These are phyloP conservation scores for Hypercompe scribonia DNA, from an alignment of 2,888 invertebrate species.

Conservation along the genomic window DNA sequence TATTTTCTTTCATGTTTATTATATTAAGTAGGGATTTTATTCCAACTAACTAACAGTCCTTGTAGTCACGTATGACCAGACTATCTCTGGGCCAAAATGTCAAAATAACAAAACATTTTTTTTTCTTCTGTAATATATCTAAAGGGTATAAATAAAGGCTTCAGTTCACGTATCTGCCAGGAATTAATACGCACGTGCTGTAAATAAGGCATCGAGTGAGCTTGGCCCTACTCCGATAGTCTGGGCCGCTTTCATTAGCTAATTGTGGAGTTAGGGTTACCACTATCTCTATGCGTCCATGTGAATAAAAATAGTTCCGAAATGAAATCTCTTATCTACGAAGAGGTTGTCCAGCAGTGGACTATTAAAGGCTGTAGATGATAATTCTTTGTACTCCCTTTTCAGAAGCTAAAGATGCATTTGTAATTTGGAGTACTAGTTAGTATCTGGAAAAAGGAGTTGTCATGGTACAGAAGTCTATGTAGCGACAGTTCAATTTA, in stretches of 20 bases:
- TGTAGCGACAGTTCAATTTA: too few relatives aligned
- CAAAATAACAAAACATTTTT: background rate
- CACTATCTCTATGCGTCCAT: background rate
- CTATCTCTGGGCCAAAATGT: background rate
- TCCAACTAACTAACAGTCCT: too few relatives aligned
- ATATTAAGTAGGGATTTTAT: too few relatives aligned
- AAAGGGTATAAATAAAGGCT: conserved; percentile 1
- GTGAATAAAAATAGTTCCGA: too few relatives aligned
- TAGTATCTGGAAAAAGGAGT: too few relatives aligned
- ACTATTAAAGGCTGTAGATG: too few relatives aligned
- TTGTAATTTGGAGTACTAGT: too few relatives aligned
- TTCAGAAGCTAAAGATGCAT: background rate
- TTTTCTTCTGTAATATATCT: background rate
- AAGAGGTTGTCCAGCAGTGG: too few relatives aligned
- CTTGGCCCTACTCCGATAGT: conserved; percentile 25
- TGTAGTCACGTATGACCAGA: background rate
- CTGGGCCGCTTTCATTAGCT: conserved; percentile 47
- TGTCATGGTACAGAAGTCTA: too few relatives aligned
- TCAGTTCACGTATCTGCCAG: conserved; percentile 14
- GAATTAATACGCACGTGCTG: conserved; percentile 29
- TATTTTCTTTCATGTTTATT: too few relatives aligned
- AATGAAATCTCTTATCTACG: background rate
- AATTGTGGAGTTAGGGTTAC: conserved; percentile 29
- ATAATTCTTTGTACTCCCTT: background rate
- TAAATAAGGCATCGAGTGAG: conserved; percentile 35